A percentile compares a stretch with the other conserved stretches of the same genome.
Evolutionary conservation across 2,113 vertebrate species (phyloP).

Genomic region (Silurus glanis): DNA sequence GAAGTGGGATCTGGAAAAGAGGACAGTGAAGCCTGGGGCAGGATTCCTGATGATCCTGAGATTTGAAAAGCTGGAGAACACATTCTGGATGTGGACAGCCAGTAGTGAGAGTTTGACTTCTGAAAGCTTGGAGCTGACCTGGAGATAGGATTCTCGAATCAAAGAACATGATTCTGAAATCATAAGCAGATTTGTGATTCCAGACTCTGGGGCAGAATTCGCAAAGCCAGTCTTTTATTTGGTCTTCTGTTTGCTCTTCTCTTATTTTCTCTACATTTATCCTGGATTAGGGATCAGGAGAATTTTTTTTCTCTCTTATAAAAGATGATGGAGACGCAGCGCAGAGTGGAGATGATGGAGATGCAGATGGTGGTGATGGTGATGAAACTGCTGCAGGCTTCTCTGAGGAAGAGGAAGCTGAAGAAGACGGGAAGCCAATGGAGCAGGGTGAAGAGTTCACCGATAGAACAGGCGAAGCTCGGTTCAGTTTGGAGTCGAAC

Average conservation of each 20-base stretch:
- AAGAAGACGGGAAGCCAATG: constrained; percentile 8
- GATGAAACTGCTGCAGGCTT: constrained; percentile 51
- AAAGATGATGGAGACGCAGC: neutral
- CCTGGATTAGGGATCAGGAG: neutral
- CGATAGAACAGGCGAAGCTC: constrained; percentile 82
- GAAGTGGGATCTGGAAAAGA: neutral
- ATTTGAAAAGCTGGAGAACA: neutral
- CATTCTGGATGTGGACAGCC: neutral
- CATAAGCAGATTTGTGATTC: too few species aligned
- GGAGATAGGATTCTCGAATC: neutral
- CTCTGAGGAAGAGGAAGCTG: constrained; percentile 29
- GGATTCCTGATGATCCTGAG: neutral
- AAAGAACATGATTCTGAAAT: neutral
- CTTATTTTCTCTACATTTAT: neutral
- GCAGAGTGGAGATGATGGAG: constrained; percentile 49
- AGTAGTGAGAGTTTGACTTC: neutral
- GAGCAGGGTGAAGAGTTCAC: constrained; percentile 74
- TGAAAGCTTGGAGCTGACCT: neutral
- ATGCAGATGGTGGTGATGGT: constrained; percentile 60
- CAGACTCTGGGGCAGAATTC: neutral
- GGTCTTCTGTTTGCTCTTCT: neutral
- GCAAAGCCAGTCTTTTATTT: neutral
- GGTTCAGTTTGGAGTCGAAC: constrained; percentile 92
- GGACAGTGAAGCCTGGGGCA: neutral
- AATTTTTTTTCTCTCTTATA: neutral